These are phyloP conservation scores for Nemotelus nigrinus DNA, from an alignment of 2,888 invertebrate genomes.

Conservation along the genomic window DNA sequence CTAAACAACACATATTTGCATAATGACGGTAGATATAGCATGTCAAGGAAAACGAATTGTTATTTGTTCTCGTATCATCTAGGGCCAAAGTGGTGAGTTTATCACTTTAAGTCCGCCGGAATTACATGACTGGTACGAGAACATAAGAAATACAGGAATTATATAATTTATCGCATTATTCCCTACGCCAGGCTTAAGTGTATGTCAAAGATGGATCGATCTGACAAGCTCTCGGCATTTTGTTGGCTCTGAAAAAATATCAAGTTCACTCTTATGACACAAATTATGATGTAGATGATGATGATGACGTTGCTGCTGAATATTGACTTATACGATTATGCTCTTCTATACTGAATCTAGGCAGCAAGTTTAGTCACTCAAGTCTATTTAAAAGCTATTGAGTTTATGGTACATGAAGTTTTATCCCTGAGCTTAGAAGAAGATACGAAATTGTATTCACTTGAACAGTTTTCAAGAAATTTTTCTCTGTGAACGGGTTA, in stretches of 20 bases:
- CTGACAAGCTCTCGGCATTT: background rate
- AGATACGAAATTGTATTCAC: too few relatives aligned
- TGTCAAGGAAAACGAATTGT: background rate
- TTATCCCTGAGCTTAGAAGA: too few relatives aligned
- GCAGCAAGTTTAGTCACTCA: background rate
- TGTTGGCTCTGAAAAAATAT: too few relatives aligned
- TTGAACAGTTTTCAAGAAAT: too few relatives aligned
- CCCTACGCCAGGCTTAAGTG: background rate
- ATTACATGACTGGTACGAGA: background rate
- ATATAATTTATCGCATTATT: background rate
- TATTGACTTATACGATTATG: background rate
- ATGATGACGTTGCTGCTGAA: background rate
- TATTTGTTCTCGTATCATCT: background rate
- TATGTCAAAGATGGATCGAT: background rate
- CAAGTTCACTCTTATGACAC: too few relatives aligned
- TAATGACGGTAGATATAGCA: constrained; percentile 3
- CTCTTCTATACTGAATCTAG: background rate
- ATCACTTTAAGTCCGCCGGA: background rate
- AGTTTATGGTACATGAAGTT: too few relatives aligned
- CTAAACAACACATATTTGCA: constrained; percentile 25
- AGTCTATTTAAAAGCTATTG: background rate
- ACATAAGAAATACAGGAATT: background rate
- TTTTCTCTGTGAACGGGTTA: too few relatives aligned
- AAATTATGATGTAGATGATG: too few relatives aligned
- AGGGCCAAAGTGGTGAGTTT: background rate